These are phyloP conservation scores for Erpobdella octoculata DNA, from an alignment of 2,888 invertebrate species.

Conservation along the genomic window DNA sequence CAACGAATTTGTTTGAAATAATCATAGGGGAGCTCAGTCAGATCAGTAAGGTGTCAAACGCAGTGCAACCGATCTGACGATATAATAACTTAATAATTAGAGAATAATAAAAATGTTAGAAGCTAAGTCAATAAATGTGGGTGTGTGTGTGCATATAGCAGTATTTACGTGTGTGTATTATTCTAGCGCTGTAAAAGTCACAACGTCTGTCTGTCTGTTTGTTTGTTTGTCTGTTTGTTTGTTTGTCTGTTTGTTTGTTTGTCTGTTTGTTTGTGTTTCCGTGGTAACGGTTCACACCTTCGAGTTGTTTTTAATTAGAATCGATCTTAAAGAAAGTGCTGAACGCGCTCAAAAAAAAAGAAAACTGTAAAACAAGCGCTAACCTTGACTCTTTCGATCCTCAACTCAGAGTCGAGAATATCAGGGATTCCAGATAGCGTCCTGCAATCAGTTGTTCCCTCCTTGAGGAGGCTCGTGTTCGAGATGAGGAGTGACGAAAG, in stretches of 20 bases:
- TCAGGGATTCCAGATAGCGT: slow-evolving; percentile 7
- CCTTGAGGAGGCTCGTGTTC: neutral
- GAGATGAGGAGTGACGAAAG: neutral
- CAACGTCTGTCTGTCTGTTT: neutral
- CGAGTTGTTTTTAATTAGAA: neutral
- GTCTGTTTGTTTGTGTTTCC: neutral
- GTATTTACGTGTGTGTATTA: neutral
- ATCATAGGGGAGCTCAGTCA: too few species aligned
- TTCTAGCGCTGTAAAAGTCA: neutral
- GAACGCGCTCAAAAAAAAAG: neutral
- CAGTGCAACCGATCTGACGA: too few species aligned
- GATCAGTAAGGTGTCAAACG: too few species aligned
- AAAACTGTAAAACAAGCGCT: neutral
- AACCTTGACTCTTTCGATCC: neutral
- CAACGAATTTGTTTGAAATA: too few species aligned
- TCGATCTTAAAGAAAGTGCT: too few species aligned
- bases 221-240: neutral
- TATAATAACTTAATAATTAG: too few species aligned
- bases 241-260: neutral
- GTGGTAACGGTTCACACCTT: neutral
- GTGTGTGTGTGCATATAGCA: neutral
- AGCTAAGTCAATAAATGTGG: too few species aligned
- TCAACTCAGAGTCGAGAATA: slow-evolving; percentile 22
- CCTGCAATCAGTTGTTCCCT: neutral
- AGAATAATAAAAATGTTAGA: too few species aligned